phyloP scores from a whole-genome alignment of 2,113 vertebrate species.

The Hippocampus guttulatus region DNA sequence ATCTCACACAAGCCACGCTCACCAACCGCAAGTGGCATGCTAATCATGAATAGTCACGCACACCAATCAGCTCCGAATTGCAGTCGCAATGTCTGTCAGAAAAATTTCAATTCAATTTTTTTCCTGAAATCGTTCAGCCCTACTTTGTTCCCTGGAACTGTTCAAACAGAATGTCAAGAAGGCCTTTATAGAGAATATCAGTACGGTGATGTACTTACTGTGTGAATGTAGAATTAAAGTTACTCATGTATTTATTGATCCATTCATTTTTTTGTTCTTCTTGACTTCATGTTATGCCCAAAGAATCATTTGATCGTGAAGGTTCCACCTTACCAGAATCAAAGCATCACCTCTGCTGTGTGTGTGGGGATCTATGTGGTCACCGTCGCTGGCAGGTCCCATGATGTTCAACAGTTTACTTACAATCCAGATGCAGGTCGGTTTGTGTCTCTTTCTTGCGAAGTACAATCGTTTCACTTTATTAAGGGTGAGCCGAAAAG shows the following conservation, averaged over 20 bases:
- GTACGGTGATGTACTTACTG: not conserved
- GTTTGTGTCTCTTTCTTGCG: conserved; percentile 30
- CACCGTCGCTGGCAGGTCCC: conserved; percentile 93
- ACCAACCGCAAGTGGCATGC: too few relatives aligned
- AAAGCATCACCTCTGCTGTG: conserved; percentile 81
- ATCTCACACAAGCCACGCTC: too few relatives aligned
- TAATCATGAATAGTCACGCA: too few relatives aligned
- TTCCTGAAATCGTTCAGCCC: too few relatives aligned
- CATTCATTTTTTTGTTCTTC: not conserved
- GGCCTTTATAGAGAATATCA: not conserved
- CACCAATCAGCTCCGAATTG: too few relatives aligned
- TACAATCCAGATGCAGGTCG: conserved; percentile 93
- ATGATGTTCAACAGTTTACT: conserved; percentile 91
- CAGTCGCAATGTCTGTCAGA: too few relatives aligned
- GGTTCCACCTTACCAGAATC: conserved; percentile 92
- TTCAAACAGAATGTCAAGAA: too few relatives aligned
- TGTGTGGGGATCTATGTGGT: conserved; percentile 92
- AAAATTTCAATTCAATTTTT: too few relatives aligned
- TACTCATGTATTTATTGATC: not conserved
- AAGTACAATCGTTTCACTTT: not conserved
- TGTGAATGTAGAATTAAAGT: not conserved
- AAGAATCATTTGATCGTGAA: conserved; percentile 98
- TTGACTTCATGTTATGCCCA: conserved; percentile 7
- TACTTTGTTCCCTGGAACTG: not conserved
- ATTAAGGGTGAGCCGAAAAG: not conserved